These are phyloP conservation scores for Perccottus glenii DNA, from an alignment of 2,113 vertebrate genomes.

Conservation along the genomic window DNA sequence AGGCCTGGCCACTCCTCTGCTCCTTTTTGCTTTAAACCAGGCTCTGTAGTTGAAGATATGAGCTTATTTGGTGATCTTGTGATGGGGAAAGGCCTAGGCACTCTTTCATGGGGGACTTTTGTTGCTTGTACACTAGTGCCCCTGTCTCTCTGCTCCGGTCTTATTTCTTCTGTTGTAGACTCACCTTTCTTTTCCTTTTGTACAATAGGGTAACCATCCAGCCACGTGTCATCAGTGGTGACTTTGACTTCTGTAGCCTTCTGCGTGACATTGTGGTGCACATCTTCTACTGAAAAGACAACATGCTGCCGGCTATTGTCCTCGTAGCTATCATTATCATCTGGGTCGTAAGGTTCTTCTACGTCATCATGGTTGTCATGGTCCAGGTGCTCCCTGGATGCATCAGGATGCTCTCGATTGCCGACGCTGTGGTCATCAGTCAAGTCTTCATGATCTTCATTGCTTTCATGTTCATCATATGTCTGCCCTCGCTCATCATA, in stretches of 20 bases:
- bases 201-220: constrained; percentile 89
- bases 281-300: constrained; percentile 57
- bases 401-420: neutral
- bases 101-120: constrained; percentile 72
- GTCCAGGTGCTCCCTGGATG: constrained; percentile 13
- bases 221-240: constrained; percentile 86
- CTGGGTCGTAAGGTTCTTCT: constrained; percentile 12
- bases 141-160: constrained; percentile 21
- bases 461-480: constrained; percentile 44
- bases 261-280: constrained; percentile 71
- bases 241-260: constrained; percentile 39
- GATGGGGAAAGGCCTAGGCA: constrained; percentile 39
- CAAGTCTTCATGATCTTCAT: constrained; percentile 40
- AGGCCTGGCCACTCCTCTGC: constrained; percentile 36
- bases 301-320: constrained; percentile 27
- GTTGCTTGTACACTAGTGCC: constrained; percentile 38
- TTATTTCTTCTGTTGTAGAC: constrained; percentile 67
- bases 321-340: constrained; percentile 8
- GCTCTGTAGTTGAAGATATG: constrained; percentile 38
- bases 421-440: neutral
- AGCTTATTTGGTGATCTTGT: constrained; percentile 54
- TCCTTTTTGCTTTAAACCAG: constrained; percentile 28
- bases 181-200: constrained; percentile 70
- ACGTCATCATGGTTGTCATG: neutral
- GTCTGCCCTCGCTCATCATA: constrained; percentile 35